Percentiles rank a stretch among this genome's conserved stretches.
These are phyloP conservation scores for Drosophila miranda DNA, from an alignment of 1,140 invertebrate genomes.

Conservation along the genomic window DNA sequence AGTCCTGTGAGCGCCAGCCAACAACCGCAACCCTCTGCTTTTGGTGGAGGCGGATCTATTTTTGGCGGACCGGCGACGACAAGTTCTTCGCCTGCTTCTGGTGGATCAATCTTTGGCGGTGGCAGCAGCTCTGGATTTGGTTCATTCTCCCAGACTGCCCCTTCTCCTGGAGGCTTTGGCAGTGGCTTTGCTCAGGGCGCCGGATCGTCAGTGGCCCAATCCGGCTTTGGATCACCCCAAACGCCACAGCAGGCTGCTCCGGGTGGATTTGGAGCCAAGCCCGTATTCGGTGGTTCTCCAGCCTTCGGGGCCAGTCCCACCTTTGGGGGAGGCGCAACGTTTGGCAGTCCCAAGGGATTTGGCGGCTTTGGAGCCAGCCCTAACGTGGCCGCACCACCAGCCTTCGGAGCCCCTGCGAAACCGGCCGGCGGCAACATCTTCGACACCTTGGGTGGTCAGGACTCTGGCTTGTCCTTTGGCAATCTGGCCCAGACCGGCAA, in stretches of 20 bases:
- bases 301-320: conserved; percentile 83
- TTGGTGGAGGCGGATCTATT: conserved; percentile 53
- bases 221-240: conserved; percentile 82
- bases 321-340: conserved; percentile 84
- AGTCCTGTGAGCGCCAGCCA: conserved; percentile 41
- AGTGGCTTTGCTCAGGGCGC: conserved; percentile 60
- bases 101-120: conserved; percentile 74
- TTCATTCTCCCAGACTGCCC: conserved; percentile 73
- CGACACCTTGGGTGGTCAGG: conserved; percentile 84
- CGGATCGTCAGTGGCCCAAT: conserved; percentile 64
- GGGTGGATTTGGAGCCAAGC: conserved; percentile 59
- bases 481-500: conserved; percentile 84
- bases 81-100: conserved; percentile 26
- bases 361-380: conserved; percentile 66
- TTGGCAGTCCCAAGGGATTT: conserved; percentile 83
- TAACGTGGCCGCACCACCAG: conserved; percentile 38
- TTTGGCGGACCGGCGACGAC: conserved; percentile 55
- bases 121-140: conserved; percentile 69
- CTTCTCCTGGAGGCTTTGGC: conserved; percentile 51
- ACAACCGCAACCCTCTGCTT: conserved; percentile 25
- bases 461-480: conserved; percentile 84
- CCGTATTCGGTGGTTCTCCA: conserved; percentile 74
- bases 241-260: conserved; percentile 50
- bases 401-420: conserved; percentile 63
- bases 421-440: conserved; percentile 83